Evolutionary conservation across 2,797 vertebrate species (phyloP).

Genomic region (Harpagifer antarcticus): DNA sequence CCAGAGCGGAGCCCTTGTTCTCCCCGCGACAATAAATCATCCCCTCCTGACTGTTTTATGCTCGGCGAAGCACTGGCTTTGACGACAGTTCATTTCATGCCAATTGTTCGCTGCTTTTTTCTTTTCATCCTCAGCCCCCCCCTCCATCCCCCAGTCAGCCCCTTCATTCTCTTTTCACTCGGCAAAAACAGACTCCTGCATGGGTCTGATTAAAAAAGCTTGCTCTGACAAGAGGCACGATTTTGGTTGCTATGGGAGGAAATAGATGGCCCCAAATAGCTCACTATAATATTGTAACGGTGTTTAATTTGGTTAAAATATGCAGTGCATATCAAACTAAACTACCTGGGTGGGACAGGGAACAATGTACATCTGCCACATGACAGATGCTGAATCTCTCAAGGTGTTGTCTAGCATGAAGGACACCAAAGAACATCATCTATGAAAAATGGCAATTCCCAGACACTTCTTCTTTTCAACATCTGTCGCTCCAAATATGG

Average conservation of each 20-base stretch:
- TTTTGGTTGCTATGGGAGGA: conserved; percentile 17
- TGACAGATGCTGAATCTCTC: conserved; percentile 1
- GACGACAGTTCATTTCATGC: conserved; percentile 79
- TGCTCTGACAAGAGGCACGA: conserved; percentile 48
- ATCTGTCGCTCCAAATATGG: conserved; percentile 35
- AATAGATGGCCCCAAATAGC: conserved; percentile 40
- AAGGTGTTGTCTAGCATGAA: not conserved
- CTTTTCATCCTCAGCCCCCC: not conserved
- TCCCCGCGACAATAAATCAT: conserved; percentile 71
- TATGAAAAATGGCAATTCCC: conserved; percentile 21
- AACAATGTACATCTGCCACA: conserved; percentile 2
- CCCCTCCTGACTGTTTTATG: conserved; percentile 71
- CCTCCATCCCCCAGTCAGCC: conserved; percentile 4
- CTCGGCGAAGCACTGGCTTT: conserved; percentile 64
- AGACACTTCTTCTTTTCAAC: conserved; percentile 31
- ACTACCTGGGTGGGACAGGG: not conserved
- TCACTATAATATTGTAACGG: conserved; percentile 4
- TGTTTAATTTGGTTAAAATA: conserved; percentile 42
- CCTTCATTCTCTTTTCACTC: conserved; percentile 47
- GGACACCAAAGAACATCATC: conserved; percentile 1
- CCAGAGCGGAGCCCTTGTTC: conserved; percentile 57
- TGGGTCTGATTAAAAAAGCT: conserved; percentile 68
- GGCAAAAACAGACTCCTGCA: conserved; percentile 57
- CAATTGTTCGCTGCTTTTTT: conserved; percentile 63
- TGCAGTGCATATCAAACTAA: not conserved